Base-by-base conservation (phyloP, 2,113 vertebrate species). In the Ramphastos sulfuratus region DNA sequence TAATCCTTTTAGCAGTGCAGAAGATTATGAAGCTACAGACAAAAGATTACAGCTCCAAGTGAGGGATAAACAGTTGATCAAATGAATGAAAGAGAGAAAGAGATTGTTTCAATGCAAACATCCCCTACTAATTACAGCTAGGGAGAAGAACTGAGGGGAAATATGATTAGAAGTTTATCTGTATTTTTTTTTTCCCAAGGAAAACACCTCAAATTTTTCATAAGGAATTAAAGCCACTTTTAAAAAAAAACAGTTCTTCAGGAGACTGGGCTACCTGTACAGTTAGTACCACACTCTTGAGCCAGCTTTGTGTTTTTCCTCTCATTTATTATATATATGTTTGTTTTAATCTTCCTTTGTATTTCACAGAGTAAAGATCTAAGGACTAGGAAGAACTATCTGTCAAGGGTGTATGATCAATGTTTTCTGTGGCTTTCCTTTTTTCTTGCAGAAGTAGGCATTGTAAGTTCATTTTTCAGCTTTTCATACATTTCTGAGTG, bases 21-120 rank as follows among this genome's bases (percentile, higher is more conserved):
- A 69, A 90, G 91, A 95, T 93, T 96, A 91, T 86, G 85, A 78
- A 88, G 73, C 61, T 88, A 79, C 76, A 92, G 87, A 95, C 72
- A 96, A 95, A 89, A 94, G 92, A 95, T 95, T 95, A 94, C 0
- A 4, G 76, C 73, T 91, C 85, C 85, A 95, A 93, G 93, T 96
- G 93, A 93, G 60, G 76, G 92, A 96, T 95, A 96, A 95, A 61
- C 69, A 87, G 65, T 8, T 94, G 90, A 94, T 94, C 85, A 94
- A 91, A 94, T 76, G 94, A 96, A 82, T 56, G 93, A 86, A 91
- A 82, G 39, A 86, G 73, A 85, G 82, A 91, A 77, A 91, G 92
- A 85, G 80, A 90, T 94, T 94, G 87, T 95, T 96, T 94, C 94
- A 90, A 76, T 90, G 87, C 46, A 96, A 86, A 95, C 91, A 93